Evolutionary conservation across 1,140 invertebrate species (phyloP).

Genomic region (Anadara kagoshimensis): DNA sequence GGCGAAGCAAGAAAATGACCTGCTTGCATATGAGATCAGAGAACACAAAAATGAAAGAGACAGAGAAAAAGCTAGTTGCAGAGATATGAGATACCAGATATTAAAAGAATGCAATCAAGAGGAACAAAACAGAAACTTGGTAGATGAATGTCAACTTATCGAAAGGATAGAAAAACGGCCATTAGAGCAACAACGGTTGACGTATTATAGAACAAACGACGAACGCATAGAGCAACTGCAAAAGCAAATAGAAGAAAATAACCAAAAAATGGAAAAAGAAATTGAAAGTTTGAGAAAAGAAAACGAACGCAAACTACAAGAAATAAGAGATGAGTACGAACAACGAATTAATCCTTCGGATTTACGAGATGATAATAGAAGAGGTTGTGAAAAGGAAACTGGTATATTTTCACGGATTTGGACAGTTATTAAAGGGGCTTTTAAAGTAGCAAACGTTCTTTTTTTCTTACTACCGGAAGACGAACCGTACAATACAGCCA

Average conservation of each 20-base stretch:
- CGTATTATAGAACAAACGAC: not conserved
- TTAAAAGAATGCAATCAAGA: not conserved
- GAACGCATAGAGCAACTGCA: not conserved
- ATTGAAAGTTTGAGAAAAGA: not conserved
- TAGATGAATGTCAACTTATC: too few relatives aligned
- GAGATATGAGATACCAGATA: not conserved
- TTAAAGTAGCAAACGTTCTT: too few relatives aligned
- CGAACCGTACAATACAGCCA: too few relatives aligned
- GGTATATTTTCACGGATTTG: not conserved
- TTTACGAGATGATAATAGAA: not conserved
- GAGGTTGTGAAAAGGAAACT: not conserved
- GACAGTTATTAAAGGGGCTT: not conserved
- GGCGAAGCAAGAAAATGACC: not conserved
- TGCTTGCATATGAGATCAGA: not conserved
- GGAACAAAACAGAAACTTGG: too few relatives aligned
- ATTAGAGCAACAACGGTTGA: not conserved
- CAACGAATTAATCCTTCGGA: not conserved
- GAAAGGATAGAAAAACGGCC: not conserved
- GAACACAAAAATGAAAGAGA: not conserved
- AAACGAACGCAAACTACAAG: not conserved
- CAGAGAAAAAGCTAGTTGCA: not conserved
- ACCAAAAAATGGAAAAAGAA: not conserved
- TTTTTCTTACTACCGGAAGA: too few relatives aligned
- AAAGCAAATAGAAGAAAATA: not conserved
- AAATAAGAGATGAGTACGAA: not conserved